Evolutionary conservation across 1,140 invertebrate genomes (phyloP), one percentile per base, ranked within the genome.

Genomic region (Meloidogyne exigua): DNA sequence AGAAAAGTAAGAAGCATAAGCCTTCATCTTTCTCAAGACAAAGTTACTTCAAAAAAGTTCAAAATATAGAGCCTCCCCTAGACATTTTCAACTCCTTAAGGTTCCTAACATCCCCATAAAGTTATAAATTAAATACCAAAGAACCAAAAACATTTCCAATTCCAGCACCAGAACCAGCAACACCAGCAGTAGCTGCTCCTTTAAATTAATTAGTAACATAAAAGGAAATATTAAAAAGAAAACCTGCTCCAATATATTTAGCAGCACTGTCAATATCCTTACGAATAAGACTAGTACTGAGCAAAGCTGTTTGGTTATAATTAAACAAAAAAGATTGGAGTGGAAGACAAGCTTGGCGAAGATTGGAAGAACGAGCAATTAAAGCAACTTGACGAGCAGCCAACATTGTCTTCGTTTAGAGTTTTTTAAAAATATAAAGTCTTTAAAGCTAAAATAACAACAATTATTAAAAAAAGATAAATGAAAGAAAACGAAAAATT

Each of bases 251-350:
- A 91, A 99, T 99, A 90, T 98, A 99, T 66, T 99, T 99, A 88
- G 97, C 97, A 88, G 97, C 97, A 83, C 96, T 97, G 90, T 99
- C 97, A 91, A 99, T 99, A 90, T 99, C 97, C 88, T 92, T 92
- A 80, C 92, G 92, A 80, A 94, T 91, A 84, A 92, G 91, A 15
- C 23, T 80, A 18, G 71, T 80, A 25, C 57, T 64, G 5, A 73
- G 12, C 23, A 36, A n/a, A 9, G 7, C 18, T n/a, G 49, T 9
- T 13, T 73, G 68, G 18, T 21, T 36, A 1, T 18, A n/a, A 23
- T 36, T 68, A 9, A 25, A 4, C 66, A 42, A 15, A 44, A 44
- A n/a, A 5, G 66, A 9, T 21, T 68, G 66, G 12, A 68, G 12
- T 21, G 21, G 66, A 21, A 68, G 21, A 68, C n/a, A 68, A 25